These are phyloP conservation scores for Abrostola triplasia DNA, from an alignment of 2,888 invertebrate species.

Conservation along the genomic window DNA sequence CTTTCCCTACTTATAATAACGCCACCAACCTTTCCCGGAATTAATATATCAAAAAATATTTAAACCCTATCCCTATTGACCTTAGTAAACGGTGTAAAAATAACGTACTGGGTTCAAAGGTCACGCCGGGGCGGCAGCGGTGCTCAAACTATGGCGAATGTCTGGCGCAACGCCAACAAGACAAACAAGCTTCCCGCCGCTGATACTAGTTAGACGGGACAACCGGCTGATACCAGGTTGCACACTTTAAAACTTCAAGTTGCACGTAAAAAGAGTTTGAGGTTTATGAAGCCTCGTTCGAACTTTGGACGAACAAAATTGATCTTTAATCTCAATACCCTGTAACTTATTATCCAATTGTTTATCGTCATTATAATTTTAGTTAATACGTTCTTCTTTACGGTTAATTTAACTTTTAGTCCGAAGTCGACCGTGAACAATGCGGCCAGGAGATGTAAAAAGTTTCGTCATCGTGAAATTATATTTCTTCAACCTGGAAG, in stretches of 20 bases:
- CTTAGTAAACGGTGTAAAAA: constrained; percentile 30
- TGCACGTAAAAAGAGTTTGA: constrained; percentile 1
- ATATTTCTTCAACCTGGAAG: not conserved
- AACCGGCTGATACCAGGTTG: constrained; percentile 28
- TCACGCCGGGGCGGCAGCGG: constrained; percentile 7
- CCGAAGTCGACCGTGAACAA: not conserved
- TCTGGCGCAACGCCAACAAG: constrained; percentile 46
- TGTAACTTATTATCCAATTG: not conserved
- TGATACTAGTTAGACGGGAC: constrained; percentile 28
- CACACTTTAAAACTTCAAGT: constrained; percentile 17
- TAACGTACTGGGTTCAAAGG: constrained; percentile 32
- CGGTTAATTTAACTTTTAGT: constrained; percentile 1
- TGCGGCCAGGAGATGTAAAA: constrained; percentile 7
- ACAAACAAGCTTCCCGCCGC: constrained; percentile 33
- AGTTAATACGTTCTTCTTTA: not conserved
- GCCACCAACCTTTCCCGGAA: not conserved
- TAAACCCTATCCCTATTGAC: constrained; percentile 6
- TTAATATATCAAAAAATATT: not conserved
- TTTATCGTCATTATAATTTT: not conserved
- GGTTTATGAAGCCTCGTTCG: not conserved
- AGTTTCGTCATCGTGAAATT: constrained; percentile 4
- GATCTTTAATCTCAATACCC: not conserved
- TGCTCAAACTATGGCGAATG: constrained; percentile 25
- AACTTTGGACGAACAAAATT: not conserved
- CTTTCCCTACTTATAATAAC: not conserved